phyloP scores from a whole-genome alignment of 2,113 vertebrate genomes.

The Mola mola region DNA sequence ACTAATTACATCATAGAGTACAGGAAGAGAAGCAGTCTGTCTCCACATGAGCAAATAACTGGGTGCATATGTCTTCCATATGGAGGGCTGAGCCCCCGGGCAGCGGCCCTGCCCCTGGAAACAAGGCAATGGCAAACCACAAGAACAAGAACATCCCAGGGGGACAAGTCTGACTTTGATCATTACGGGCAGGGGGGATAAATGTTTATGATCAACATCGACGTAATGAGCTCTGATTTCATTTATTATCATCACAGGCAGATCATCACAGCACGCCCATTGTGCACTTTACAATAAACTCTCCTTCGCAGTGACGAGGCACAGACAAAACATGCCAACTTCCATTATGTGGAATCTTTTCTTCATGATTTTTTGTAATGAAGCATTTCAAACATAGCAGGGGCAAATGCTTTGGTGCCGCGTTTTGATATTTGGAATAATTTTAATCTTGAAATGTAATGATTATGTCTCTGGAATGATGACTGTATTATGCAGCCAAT shows the following conservation, averaged over 20 bases:
- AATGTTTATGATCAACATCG: slow-evolving; percentile 36
- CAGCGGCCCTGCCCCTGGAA: slow-evolving; percentile 45
- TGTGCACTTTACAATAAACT: slow-evolving; percentile 25
- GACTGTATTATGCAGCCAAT: slow-evolving; percentile 29
- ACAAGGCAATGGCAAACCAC: slow-evolving; percentile 21
- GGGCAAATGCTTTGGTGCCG: slow-evolving; percentile 18
- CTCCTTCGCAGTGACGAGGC: slow-evolving; percentile 14
- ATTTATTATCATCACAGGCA: slow-evolving; percentile 49
- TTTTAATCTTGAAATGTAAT: slow-evolving; percentile 16
- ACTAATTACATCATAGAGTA: slow-evolving; percentile 63
- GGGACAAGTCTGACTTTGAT: slow-evolving; percentile 46
- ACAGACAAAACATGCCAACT: slow-evolving; percentile 41
- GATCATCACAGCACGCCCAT: slow-evolving; percentile 47
- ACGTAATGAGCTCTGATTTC: slow-evolving; percentile 49
- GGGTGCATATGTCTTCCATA: slow-evolving; percentile 62
- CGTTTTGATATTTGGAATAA: slow-evolving; percentile 25
- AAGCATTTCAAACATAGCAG: slow-evolving; percentile 23
- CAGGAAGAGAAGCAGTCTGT: slow-evolving; percentile 33
- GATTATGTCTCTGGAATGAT: slow-evolving; percentile 27
- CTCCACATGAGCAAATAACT: slow-evolving; percentile 46
- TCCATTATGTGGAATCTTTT: slow-evolving; percentile 33
- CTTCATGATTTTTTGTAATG: slow-evolving; percentile 14
- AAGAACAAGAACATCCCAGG: slow-evolving; percentile 24
- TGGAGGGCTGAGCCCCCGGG: slow-evolving; percentile 40
- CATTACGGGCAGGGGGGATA: slow-evolving; percentile 25